Base-by-base conservation (phyloP, 2,888 invertebrate species). In the Aradus depressus region DNA sequence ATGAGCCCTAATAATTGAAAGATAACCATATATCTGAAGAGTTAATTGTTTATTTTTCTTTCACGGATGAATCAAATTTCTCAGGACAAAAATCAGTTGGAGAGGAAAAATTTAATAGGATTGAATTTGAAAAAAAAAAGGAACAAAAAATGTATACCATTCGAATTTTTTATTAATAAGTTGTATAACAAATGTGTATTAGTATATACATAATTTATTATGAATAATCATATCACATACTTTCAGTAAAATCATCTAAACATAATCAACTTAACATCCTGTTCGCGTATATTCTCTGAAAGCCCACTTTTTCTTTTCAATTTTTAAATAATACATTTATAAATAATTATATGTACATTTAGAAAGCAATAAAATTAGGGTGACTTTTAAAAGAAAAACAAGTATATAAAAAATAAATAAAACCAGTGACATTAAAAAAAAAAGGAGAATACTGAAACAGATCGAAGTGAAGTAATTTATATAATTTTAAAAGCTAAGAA, bases 231-330 rank as follows among this genome's bases (percentile, higher is more conserved):
- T 47, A 47, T 47, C 47, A 47, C 47, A 49, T 34, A 35, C 41
- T 49, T 41, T 41, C 39, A 39, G 49, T 49, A 49, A 49, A 49
- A 47, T 47, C 37, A 35, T 35, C 37, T 47, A 37, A 19, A 47
- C 28, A 28, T 37, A 37, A 38, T 19, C 14, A 26, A 19, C 26
- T 23, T 26, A 35, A 26, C 47, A 47, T 23, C 26, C 37, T 25
- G 26, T 38, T 38, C 37, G 16, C 18, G 14, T n/a, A 41, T 49
- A 43, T 19, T 52, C 44, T 38, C 49, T 54, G 54, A 54, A 54
- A 54, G 54, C 54, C 54, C 54, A 34, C 34, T 39, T 18, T 48
- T 49, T 28, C 41, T 34, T 35, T 23, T 49, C 39, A 26, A 5
- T 18, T 16, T 5, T 19, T n/a, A n/a, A 34, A 34, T 18, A 34